Percentiles rank a stretch among this genome's conserved stretches.
Conservation (phyloP, 2,888 invertebrate genomes). For the Cynaeus angustus region DNA sequence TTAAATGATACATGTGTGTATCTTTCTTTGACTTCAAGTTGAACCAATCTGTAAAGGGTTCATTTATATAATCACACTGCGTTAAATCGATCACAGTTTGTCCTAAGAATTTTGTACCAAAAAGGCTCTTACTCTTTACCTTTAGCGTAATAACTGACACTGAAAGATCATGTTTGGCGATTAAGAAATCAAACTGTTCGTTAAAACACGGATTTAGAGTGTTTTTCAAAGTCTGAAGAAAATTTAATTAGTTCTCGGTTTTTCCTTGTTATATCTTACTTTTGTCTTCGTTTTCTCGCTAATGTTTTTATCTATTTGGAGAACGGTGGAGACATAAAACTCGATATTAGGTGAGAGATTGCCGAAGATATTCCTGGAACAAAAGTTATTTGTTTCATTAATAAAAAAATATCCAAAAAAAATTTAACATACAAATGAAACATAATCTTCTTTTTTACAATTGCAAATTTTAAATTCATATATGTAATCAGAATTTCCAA, state of each 20-base stretch:
- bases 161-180: constrained; percentile 86
- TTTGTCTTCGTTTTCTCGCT: constrained; percentile 88
- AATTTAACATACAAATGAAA: too few species aligned
- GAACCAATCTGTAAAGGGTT: constrained; percentile 84
- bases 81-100: constrained; percentile 76
- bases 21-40: constrained; percentile 72
- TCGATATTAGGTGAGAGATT: constrained; percentile 69
- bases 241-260: too few species aligned
- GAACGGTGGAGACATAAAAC: constrained; percentile 91
- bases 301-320: constrained; percentile 87
- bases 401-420: not conserved
- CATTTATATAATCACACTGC: constrained; percentile 69
- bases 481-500: too few species aligned
- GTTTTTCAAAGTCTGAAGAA: constrained; percentile 77
- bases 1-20: constrained; percentile 29
- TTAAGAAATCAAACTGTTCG: constrained; percentile 90
- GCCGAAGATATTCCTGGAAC: not conserved
- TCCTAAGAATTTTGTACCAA: constrained; percentile 85
- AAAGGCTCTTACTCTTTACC: constrained; percentile 88
- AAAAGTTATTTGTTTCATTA: not conserved
- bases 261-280: not conserved
- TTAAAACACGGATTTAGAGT: constrained; percentile 92
- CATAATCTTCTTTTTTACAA: too few species aligned
- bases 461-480: too few species aligned
- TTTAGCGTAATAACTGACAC: constrained; percentile 86